Conservation (phyloP, 2,888 invertebrate species). For the Cynaeus angustus region DNA sequence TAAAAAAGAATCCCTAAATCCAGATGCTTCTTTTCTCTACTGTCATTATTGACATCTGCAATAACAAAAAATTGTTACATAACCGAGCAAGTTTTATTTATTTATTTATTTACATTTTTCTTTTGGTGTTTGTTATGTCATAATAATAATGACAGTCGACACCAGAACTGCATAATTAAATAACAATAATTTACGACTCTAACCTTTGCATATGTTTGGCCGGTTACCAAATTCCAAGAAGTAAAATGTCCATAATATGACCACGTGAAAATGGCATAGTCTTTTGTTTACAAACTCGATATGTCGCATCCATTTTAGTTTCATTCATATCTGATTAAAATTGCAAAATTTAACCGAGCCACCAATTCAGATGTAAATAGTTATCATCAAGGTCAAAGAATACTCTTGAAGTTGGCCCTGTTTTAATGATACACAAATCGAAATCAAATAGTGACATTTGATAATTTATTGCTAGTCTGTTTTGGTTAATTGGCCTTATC, state of each 20-base stretch:
- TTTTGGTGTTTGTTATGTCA: too few relatives aligned
- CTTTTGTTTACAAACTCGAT: too few relatives aligned
- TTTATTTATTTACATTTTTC: too few relatives aligned
- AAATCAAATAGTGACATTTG: slow-evolving; percentile 24
- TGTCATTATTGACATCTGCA: too few relatives aligned
- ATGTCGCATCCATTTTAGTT: too few relatives aligned
- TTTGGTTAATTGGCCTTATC: slow-evolving; percentile 9
- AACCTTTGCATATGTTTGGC: slow-evolving; percentile 1
- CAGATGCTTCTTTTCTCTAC: too few relatives aligned
- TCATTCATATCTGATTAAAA: slow-evolving; percentile 9
- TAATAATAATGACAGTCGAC: too few relatives aligned
- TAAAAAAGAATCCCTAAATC: too few relatives aligned
- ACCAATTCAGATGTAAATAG: slow-evolving; percentile 7
- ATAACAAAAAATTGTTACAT: too few relatives aligned
- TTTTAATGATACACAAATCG: slow-evolving; percentile 7
- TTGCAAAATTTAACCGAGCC: slow-evolving; percentile 2
- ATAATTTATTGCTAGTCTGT: slow-evolving; percentile 19
- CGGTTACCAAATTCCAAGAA: not conserved
- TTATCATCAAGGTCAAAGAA: slow-evolving; percentile 32
- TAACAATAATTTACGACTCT: not conserved
- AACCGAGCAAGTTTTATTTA: too few relatives aligned
- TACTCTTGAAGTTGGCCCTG: slow-evolving; percentile 19
- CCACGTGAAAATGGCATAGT: not conserved
- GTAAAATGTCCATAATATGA: not conserved
- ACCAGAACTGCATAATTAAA: too few relatives aligned